These are phyloP conservation scores for Eupithecia pulchellata DNA, from an alignment of 2,888 invertebrate genomes.

Conservation along the genomic window DNA sequence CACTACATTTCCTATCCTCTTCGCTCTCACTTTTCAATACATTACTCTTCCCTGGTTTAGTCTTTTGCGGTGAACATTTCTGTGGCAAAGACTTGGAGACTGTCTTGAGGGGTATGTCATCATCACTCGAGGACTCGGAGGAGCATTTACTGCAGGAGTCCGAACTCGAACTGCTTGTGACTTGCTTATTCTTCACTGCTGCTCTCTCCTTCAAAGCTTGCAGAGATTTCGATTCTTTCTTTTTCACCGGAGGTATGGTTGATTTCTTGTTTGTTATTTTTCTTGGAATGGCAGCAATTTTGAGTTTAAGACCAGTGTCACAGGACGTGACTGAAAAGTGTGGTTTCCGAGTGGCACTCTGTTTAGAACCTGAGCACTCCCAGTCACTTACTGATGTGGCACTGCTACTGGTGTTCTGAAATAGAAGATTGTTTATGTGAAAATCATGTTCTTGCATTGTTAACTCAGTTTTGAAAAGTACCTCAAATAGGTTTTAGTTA, in stretches of 20 bases:
- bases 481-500: no score
- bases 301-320: constrained; percentile 86
- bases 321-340: constrained; percentile 87
- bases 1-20: constrained; percentile 62
- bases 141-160: constrained; percentile 83
- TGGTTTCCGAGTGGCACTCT: constrained; percentile 67
- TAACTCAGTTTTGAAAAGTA: background rate
- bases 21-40: constrained; percentile 68
- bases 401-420: constrained; percentile 77
- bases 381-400: constrained; percentile 77
- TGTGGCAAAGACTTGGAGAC: constrained; percentile 70
- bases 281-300: constrained; percentile 85
- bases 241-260: constrained; percentile 69
- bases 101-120: constrained; percentile 75
- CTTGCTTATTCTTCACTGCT: constrained; percentile 60
- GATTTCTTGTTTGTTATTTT: constrained; percentile 71
- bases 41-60: constrained; percentile 56
- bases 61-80: constrained; percentile 67
- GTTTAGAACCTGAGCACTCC: constrained; percentile 73
- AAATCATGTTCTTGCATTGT: background rate
- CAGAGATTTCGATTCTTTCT: constrained; percentile 63
- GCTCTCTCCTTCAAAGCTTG: constrained; percentile 52
- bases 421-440: constrained; percentile 37
- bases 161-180: constrained; percentile 79
- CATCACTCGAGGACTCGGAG: constrained; percentile 78